Evolutionary conservation across 1,140 invertebrate species (phyloP).

Genomic region (Periplaneta americana): DNA sequence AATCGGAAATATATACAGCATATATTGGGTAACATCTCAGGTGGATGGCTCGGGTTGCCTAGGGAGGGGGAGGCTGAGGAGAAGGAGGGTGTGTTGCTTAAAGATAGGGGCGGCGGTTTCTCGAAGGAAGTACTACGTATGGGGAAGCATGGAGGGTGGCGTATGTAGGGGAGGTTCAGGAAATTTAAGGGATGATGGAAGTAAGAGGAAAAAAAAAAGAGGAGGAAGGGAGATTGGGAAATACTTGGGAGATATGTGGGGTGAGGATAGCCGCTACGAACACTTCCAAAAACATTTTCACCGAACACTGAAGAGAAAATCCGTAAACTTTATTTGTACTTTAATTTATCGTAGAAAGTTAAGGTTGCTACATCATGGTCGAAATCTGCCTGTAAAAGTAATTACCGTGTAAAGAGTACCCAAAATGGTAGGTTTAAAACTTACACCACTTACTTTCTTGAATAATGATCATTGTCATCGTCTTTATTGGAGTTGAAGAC

Average conservation of each 20-base stretch:
- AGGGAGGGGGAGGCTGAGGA: not conserved
- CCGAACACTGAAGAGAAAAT: too few relatives aligned
- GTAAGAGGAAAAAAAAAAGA: not conserved
- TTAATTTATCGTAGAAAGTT: too few relatives aligned
- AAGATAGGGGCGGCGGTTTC: not conserved
- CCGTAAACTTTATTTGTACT: too few relatives aligned
- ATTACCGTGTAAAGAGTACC: too few relatives aligned
- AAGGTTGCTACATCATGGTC: too few relatives aligned
- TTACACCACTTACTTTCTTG: too few relatives aligned
- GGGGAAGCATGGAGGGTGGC: not conserved
- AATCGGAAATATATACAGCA: not conserved
- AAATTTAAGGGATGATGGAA: not conserved
- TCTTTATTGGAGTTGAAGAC: too few relatives aligned
- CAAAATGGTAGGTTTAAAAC: too few relatives aligned
- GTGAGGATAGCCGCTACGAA: not conserved
- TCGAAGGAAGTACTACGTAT: not conserved
- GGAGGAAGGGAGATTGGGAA: not conserved
- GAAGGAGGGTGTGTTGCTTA: not conserved
- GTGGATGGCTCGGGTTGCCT: not conserved
- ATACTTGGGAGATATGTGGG: not conserved
- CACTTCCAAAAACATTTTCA: not conserved
- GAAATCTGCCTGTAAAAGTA: too few relatives aligned
- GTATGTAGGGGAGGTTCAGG: not conserved
- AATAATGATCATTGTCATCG: too few relatives aligned
- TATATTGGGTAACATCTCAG: not conserved